Evolutionary conservation across 2,888 invertebrate genomes (phyloP).

Genomic region (Elegia similella): DNA sequence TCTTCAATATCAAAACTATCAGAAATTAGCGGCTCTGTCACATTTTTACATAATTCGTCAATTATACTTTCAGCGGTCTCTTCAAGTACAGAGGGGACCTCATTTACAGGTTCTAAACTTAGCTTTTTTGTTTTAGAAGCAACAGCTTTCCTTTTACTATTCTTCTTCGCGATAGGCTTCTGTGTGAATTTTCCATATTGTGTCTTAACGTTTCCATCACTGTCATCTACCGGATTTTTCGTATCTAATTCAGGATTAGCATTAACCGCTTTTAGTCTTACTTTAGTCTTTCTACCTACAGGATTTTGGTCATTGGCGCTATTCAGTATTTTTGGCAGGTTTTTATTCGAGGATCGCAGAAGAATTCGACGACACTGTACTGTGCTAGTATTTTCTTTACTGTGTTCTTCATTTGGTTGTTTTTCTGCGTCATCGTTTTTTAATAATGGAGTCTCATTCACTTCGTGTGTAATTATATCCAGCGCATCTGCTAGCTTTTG

Average conservation of each 20-base stretch:
- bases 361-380: constrained; percentile 39
- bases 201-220: background rate
- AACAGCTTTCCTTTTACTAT: background rate
- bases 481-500: background rate
- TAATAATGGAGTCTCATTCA: background rate
- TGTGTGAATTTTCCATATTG: background rate
- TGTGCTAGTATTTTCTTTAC: constrained; percentile 39
- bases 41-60: background rate
- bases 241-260: background rate
- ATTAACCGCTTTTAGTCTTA: constrained; percentile 25
- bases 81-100: background rate
- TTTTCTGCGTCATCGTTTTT: constrained; percentile 7
- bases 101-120: background rate
- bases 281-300: constrained; percentile 28
- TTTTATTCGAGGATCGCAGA: constrained; percentile 49
- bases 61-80: constrained; percentile 1
- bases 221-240: background rate
- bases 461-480: background rate
- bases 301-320: constrained; percentile 18
- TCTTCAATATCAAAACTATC: constrained; percentile 40
- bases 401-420: constrained; percentile 24
- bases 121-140: constrained; percentile 4
- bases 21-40: background rate
- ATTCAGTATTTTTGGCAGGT: background rate
- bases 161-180: background rate